A percentile compares a stretch with the other conserved stretches of the same genome.
These are phyloP conservation scores for Esox lucius DNA, from an alignment of 2,797 vertebrate species.

Conservation along the genomic window DNA sequence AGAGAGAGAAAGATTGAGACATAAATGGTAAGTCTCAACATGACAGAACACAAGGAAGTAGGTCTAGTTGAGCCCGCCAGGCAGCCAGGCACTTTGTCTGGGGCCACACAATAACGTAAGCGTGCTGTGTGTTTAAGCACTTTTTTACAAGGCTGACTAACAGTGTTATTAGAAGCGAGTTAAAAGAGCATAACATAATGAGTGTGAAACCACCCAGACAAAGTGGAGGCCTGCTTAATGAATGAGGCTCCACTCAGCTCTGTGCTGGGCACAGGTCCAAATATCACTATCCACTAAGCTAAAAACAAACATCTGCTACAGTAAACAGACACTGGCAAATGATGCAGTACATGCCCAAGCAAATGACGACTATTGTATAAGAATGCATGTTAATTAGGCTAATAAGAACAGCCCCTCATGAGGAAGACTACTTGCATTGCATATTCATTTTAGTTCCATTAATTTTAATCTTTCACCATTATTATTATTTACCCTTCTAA, in stretches of 20 bases:
- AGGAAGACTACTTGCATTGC: not conserved
- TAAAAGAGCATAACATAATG: slow-evolving; percentile 3
- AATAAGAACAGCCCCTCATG: not conserved
- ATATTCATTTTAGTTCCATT: not conserved
- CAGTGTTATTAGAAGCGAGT: not conserved
- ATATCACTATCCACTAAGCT: not conserved
- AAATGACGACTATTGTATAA: not conserved
- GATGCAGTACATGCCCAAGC: not conserved
- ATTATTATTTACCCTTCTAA: not conserved
- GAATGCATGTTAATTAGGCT: not conserved
- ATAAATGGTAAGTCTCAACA: not conserved
- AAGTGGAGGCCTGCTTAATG: slow-evolving; percentile 24
- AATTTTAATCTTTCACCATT: not conserved
- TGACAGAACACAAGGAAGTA: not conserved
- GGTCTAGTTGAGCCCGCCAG: not conserved
- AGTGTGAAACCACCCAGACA: slow-evolving; percentile 17
- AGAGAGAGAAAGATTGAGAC: not conserved
- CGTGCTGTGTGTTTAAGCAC: not conserved
- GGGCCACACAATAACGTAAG: not conserved
- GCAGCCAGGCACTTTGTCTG: not conserved
- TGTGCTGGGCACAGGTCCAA: not conserved
- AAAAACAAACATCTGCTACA: not conserved
- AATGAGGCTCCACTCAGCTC: slow-evolving; percentile 16
- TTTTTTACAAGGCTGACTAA: not conserved
- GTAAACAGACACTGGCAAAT: not conserved